Percentiles rank a stretch among this genome's conserved stretches.
Conservation (phyloP, 2,888 invertebrate genomes). For the Pantelozetes paolii region DNA sequence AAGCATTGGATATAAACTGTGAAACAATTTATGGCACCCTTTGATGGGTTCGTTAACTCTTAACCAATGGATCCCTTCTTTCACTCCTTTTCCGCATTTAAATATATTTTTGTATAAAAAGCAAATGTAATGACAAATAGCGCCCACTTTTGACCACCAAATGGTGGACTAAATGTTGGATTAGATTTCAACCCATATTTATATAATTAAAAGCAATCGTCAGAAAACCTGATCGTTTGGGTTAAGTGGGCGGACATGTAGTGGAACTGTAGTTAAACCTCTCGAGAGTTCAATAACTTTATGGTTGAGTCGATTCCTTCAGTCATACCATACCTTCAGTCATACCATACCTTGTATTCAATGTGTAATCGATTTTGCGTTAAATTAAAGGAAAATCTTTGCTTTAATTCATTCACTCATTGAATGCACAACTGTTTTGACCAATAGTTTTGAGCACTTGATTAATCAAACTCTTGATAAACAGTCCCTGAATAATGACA, state of each 20-base stretch:
- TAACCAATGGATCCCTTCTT: too few species aligned
- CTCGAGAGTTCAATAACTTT: slow-evolving; percentile 23
- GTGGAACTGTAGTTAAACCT: slow-evolving; percentile 19
- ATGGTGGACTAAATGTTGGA: background rate
- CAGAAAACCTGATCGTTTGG: background rate
- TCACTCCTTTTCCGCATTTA: too few species aligned
- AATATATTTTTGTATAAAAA: too few species aligned
- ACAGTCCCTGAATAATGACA: background rate
- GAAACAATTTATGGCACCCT: too few species aligned
- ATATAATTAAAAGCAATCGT: background rate
- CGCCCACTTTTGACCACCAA: slow-evolving; percentile 30
- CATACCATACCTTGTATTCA: too few species aligned
- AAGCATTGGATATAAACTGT: too few species aligned
- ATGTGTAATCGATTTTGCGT: slow-evolving; percentile 27
- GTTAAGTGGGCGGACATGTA: slow-evolving; percentile 12
- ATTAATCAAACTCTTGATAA: background rate
- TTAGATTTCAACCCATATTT: too few species aligned
- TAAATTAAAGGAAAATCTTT: background rate
- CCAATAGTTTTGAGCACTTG: background rate
- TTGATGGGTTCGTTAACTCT: too few species aligned
- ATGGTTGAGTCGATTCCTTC: too few species aligned
- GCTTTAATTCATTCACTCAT: background rate
- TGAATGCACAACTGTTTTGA: background rate
- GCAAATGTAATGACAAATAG: slow-evolving; percentile 5
- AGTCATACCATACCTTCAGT: background rate